Percentiles rank a stretch among this genome's conserved stretches.
Conservation (phyloP, 2,113 vertebrate species). For the Phocoena sinus region DNA sequence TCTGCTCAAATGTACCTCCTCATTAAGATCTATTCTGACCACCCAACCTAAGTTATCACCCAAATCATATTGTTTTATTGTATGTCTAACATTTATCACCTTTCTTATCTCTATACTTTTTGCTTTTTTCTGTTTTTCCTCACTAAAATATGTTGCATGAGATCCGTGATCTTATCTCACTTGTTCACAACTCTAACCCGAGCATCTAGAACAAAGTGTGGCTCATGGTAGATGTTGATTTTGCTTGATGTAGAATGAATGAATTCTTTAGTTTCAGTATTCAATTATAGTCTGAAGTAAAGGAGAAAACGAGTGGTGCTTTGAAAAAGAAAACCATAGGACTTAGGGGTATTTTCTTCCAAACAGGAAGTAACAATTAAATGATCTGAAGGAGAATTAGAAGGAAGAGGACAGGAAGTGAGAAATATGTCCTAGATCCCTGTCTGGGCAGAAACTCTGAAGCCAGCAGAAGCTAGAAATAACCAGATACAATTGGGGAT, state of each 20-base stretch:
- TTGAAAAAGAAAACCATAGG: not conserved
- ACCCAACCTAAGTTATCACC: not conserved
- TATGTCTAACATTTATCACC: not conserved
- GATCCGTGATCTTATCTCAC: not conserved
- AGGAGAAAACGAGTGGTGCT: fast-evolving
- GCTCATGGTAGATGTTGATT: not conserved
- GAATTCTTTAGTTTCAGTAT: not conserved
- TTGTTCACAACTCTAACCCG: not conserved
- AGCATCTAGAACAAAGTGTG: not conserved
- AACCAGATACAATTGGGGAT: not conserved
- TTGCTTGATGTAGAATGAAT: not conserved
- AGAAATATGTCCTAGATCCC: not conserved
- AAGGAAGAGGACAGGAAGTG: not conserved
- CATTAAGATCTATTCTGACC: not conserved
- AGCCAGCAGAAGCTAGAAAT: not conserved
- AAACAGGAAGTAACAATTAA: not conserved
- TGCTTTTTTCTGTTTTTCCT: not conserved
- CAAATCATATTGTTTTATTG: not conserved
- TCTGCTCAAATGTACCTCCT: not conserved
- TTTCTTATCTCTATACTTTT: not conserved
- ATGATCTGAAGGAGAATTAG: not conserved
- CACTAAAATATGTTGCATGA: not conserved
- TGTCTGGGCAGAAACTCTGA: not conserved
- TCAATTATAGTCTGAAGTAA: not conserved
- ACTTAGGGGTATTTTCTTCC: not conserved